phyloP scores from a whole-genome alignment of 2,888 invertebrate species.

The Dicyrtoma fusca region DNA sequence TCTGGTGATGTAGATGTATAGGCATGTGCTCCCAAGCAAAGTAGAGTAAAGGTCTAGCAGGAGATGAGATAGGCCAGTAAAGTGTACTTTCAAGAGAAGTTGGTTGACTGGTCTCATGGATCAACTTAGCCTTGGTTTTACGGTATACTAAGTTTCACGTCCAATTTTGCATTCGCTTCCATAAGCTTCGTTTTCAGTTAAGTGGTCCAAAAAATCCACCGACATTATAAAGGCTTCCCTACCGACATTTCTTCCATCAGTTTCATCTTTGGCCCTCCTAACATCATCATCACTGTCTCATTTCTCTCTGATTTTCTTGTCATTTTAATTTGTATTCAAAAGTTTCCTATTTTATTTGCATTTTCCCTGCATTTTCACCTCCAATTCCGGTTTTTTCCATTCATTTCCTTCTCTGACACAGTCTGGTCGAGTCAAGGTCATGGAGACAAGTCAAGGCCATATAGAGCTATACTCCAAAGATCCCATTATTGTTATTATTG shows the following conservation, averaged over 20 bases:
- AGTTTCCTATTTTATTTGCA: neutral
- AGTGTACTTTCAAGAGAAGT: constrained; percentile 32
- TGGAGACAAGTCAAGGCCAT: no score
- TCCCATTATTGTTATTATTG: no score
- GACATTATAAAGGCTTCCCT: constrained; percentile 59
- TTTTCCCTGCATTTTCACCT: no score
- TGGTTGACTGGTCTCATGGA: constrained; percentile 38
- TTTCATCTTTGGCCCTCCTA: constrained; percentile 17
- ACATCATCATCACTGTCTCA: constrained; percentile 16
- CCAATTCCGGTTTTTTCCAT: neutral
- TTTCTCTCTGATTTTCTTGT: constrained; percentile 5
- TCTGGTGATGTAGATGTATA: no score
- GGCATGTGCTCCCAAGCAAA: no score
- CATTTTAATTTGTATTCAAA: neutral
- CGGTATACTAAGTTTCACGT: constrained; percentile 66
- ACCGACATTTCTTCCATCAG: constrained; percentile 33
- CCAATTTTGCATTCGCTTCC: constrained; percentile 67
- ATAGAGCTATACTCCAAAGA: no score
- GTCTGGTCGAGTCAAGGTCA: no score
- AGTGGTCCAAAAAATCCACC: constrained; percentile 68
- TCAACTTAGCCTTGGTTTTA: constrained; percentile 60
- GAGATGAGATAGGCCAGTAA: constrained; percentile 27
- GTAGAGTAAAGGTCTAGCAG: neutral
- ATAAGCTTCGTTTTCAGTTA: constrained; percentile 67
- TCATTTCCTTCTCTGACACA: no score